A percentile compares a stretch with the other conserved stretches of the same genome.
Evolutionary conservation across 2,113 vertebrate species (phyloP).

Genomic region (Ceratotherium simum): DNA sequence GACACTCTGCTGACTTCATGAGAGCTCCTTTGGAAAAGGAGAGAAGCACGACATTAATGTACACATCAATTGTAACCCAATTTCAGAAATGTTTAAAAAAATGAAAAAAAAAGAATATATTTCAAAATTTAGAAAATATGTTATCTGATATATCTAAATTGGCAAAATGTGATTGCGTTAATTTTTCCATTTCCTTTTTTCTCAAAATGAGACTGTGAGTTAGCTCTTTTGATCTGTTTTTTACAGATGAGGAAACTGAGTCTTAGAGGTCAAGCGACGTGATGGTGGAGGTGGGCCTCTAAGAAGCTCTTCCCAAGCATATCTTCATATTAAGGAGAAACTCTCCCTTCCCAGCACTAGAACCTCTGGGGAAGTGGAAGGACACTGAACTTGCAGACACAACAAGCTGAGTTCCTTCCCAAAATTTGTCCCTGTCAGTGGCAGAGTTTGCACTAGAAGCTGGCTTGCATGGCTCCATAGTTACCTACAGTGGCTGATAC

Average conservation of each 20-base stretch:
- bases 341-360: not conserved
- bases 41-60: not conserved
- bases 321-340: not conserved
- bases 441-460: not conserved
- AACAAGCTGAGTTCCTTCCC: not conserved
- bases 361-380: not conserved
- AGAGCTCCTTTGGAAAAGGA: not conserved
- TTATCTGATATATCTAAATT: not conserved
- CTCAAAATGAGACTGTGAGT: not conserved
- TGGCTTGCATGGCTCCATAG: not conserved
- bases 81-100: not conserved
- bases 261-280: not conserved
- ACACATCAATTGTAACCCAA: not conserved
- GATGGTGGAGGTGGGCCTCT: not conserved
- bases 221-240: not conserved
- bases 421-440: no score
- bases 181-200: conserved; percentile 3
- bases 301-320: not conserved
- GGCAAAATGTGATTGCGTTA: not conserved
- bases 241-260: not conserved
- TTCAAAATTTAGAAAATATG: not conserved
- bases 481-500: not conserved
- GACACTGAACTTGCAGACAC: not conserved
- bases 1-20: not conserved
- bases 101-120: not conserved